phyloP scores from a whole-genome alignment of 2,797 vertebrate genomes.

The Sparus aurata region DNA sequence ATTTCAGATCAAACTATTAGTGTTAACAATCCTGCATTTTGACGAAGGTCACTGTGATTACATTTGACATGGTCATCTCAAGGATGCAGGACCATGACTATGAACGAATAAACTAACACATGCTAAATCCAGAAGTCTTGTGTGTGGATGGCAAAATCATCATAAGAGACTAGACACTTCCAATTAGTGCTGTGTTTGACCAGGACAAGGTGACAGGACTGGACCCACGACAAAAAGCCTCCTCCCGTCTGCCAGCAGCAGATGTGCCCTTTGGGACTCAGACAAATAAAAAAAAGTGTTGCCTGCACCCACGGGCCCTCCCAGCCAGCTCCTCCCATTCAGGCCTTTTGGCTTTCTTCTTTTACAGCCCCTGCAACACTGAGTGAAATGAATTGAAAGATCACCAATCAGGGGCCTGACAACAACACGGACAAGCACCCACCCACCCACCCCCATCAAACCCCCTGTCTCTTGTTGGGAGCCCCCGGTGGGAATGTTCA shows the following conservation, averaged over 20 bases:
- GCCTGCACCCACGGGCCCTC: constrained; percentile 56
- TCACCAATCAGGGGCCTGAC: constrained; percentile 76
- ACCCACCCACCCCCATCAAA: constrained; percentile 59
- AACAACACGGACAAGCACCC: constrained; percentile 68
- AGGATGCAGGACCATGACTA: neutral
- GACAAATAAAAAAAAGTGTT: constrained; percentile 77
- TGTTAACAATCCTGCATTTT: neutral
- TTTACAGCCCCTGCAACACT: constrained; percentile 77
- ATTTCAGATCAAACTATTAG: neutral
- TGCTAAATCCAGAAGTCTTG: neutral
- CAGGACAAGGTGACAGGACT: constrained; percentile 43
- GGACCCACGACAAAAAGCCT: constrained; percentile 51
- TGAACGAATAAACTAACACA: neutral
- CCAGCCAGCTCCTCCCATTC: constrained; percentile 72
- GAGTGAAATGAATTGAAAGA: constrained; percentile 82
- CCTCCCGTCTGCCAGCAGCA: constrained; percentile 70
- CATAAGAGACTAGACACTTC: constrained; percentile 22
- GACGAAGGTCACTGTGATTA: neutral
- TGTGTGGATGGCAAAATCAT: neutral
- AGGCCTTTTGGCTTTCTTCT: constrained; percentile 70
- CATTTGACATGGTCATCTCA: too few species aligned
- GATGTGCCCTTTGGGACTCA: constrained; percentile 78
- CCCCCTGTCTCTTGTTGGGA: constrained; percentile 72
- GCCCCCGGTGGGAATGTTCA: constrained; percentile 82
- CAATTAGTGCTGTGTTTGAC: constrained; percentile 26